Base-by-base conservation (phyloP, 2,888 invertebrate genomes). In the Sarcophaga carnaria region DNA sequence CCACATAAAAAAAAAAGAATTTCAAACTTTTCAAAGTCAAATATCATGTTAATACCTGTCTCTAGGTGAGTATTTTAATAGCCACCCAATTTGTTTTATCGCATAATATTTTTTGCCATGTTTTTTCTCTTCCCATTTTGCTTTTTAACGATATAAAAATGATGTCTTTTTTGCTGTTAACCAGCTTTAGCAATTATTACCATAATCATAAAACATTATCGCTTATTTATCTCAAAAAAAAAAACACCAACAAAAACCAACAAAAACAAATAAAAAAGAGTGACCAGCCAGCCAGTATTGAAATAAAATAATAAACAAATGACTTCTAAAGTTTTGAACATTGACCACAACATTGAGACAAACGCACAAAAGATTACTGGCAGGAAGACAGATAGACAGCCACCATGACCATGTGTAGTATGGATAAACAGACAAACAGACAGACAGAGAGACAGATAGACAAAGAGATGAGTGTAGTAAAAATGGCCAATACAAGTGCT, bases 151-250 rank as follows among this genome's bases (percentile, higher is more conserved):
- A 71, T 76, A 81, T 79, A 37, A 87, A 75, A 84, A 78, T 84
- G 81, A 87, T 84, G 84, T 84, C 84, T 87, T 79, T 80, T 69
- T 87, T 82, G 74, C 62, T 87, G 82, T 85, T 80, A 88, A 89
- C 86, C 81, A 81, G 77, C 81, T 86, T 79, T 85, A 89, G 84
- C 88, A 88, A 89, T 88, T 86, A 87, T 88, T 88, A 87, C 88
- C 89, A 88, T 88, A 88, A 87, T 86, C 88, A 87, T 86, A 84
- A 88, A 88, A 88, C 88, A 87, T 88, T 89, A 89, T 89, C 88
- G 89, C 89, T 88, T 88, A 86, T 89, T 89, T 88, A 89, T 37
- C 37, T 88, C 89, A 83, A 84, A 69, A 75, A 70, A 64, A 49
- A 63, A 22, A 64, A 20, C 5, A 47, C 11, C 25, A 20, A 4